These are phyloP conservation scores for Myripristis murdjan DNA, from an alignment of 2,797 vertebrate species.

Conservation along the genomic window DNA sequence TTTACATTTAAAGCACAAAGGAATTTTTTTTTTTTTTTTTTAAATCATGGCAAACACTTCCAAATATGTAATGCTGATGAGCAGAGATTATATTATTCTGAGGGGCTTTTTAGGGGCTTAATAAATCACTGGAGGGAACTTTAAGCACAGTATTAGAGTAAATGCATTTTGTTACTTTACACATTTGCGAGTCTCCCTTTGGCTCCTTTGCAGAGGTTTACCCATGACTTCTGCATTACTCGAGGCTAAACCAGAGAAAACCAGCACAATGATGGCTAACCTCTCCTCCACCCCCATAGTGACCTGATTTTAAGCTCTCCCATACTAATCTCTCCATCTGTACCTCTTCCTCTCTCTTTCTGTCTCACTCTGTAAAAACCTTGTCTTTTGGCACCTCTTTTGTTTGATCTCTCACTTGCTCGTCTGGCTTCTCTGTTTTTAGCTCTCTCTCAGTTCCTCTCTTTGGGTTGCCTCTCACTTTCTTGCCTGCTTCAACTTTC, in stretches of 20 bases:
- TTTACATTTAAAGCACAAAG: too few relatives aligned
- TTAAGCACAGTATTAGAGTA: too few relatives aligned
- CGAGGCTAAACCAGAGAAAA: slow-evolving; percentile 6
- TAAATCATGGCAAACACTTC: too few relatives aligned
- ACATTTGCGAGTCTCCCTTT: too few relatives aligned
- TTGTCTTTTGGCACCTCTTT: not conserved
- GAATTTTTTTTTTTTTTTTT: too few relatives aligned
- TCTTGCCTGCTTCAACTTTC: too few relatives aligned
- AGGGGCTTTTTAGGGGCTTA: too few relatives aligned
- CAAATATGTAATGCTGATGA: too few relatives aligned
- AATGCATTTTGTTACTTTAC: too few relatives aligned
- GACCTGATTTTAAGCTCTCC: slow-evolving; percentile 12
- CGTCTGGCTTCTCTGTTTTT: not conserved
- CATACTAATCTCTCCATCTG: slow-evolving; percentile 2
- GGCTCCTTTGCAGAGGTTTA: not conserved
- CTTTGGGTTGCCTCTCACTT: not conserved
- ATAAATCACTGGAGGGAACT: too few relatives aligned
- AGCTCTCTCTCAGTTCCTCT: slow-evolving; percentile 1
- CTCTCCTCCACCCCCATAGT: not conserved
- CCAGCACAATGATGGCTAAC: not conserved
- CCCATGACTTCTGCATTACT: too few relatives aligned
- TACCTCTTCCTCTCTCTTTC: slow-evolving; percentile 4
- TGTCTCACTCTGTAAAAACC: not conserved
- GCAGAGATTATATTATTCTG: too few relatives aligned
- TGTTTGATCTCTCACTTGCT: not conserved